phyloP scores from a whole-genome alignment of 1,140 invertebrate species.

The Macrobrachium nipponense region DNA sequence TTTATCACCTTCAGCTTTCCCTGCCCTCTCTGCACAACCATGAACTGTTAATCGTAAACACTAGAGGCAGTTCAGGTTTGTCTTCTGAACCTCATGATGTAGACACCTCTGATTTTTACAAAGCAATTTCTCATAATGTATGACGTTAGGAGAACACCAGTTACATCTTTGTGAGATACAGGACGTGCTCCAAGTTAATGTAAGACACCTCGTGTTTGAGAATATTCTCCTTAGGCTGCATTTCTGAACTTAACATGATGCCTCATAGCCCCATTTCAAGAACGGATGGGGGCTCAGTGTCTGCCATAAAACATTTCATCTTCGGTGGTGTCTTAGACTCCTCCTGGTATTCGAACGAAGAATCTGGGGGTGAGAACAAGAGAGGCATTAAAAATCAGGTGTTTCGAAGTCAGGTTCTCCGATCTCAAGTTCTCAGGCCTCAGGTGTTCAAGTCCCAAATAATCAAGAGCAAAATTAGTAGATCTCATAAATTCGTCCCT shows the following conservation, averaged over 20 bases:
- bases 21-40: too few species aligned
- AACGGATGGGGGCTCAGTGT: slow-evolving; percentile 43
- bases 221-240: not conserved
- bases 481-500: not conserved
- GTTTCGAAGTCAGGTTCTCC: slow-evolving; percentile 41
- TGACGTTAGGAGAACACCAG: too few species aligned
- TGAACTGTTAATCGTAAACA: too few species aligned
- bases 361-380: not conserved
- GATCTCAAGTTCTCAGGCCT: slow-evolving; percentile 37
- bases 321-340: slow-evolving; percentile 46
- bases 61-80: too few species aligned
- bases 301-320: slow-evolving; percentile 52
- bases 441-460: slow-evolving; percentile 44
- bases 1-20: too few species aligned
- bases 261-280: slow-evolving; percentile 53
- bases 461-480: slow-evolving; percentile 40
- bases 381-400: not conserved
- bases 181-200: too few species aligned
- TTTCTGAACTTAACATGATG: not conserved
- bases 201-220: not conserved
- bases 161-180: too few species aligned
- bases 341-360: slow-evolving; percentile 11
- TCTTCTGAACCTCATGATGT: too few species aligned
- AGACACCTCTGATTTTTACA: too few species aligned
- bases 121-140: too few species aligned